These are phyloP conservation scores for Salpingus planirostris DNA, from an alignment of 2,888 invertebrate genomes.

Conservation along the genomic window DNA sequence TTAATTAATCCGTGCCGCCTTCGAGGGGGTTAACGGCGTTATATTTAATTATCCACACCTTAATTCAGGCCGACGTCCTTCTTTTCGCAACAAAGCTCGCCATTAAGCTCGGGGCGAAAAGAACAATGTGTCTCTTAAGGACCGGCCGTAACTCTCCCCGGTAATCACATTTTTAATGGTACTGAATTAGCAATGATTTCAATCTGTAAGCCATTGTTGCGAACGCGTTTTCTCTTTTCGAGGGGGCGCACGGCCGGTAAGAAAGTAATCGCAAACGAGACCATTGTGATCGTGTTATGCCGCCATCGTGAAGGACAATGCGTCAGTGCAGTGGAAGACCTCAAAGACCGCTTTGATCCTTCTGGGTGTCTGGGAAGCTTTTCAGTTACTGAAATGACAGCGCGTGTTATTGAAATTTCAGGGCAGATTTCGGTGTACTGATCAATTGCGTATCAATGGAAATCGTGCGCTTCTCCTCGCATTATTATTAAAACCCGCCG, in stretches of 20 bases:
- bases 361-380: too few relatives aligned
- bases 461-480: too few relatives aligned
- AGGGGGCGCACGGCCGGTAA: conserved; percentile 2
- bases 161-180: conserved; percentile 8
- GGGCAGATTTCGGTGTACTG: too few relatives aligned
- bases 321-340: too few relatives aligned
- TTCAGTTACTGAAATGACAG: too few relatives aligned
- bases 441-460: too few relatives aligned
- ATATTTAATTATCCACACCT: conserved; percentile 3
- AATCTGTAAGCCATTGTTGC: conserved; percentile 11
- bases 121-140: conserved; percentile 7
- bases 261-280: conserved; percentile 11
- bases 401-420: too few relatives aligned
- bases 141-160: conserved; percentile 4
- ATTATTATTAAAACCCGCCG: too few relatives aligned
- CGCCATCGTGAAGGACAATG: conserved; percentile 13
- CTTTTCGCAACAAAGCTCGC: conserved; percentile 1
- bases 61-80: conserved; percentile 4
- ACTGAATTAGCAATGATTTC: conserved; percentile 11
- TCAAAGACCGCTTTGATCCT: too few relatives aligned
- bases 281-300: conserved; percentile 14
- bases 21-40: conserved; percentile 5
- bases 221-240: conserved; percentile 2
- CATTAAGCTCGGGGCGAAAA: conserved; percentile 6
- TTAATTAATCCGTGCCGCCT: too few relatives aligned